Base-by-base conservation (phyloP, 2,888 invertebrate species). In the Tachina fera region DNA sequence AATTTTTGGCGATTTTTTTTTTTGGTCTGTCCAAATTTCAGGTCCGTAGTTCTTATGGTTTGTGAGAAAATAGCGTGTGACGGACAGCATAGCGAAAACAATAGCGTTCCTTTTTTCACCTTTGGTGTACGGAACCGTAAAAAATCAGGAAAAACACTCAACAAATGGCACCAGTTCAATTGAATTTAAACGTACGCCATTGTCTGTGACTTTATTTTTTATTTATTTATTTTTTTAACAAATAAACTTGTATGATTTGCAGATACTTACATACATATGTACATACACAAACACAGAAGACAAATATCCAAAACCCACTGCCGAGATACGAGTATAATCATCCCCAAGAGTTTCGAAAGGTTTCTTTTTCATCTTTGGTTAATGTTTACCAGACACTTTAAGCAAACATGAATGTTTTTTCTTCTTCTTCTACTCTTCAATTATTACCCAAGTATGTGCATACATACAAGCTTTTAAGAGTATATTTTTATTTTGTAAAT, bases 321-420 rank as follows among this genome's bases (percentile, higher is more conserved):
- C 39, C n/a, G n/a, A 22, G 6, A 51, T 22, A 47, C 49, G 68
- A 56, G 39, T 63, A 47, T 72, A 78, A 78, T 82, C 68, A 68
- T 82, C 71, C 65, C 76, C 85, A 82, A 72, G 60, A 78, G 72
- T 68, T 78, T 51, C 68, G 78, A 86, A 58, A 86, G 71, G 71
- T 79, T 86, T 83, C 65, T 71, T 65, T 45, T 72, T 70, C 63
- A 43, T 63, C 78, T 78, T 81, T 80, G 72, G 72, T 81, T 65
- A 79, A 83, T 83, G 71, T 83, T 76, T 56, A 41, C 71, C 78
- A 83, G 78, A 83, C 77, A 83, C 77, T 83, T 83, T 53, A 83
- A 60, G 63, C 67, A 83, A 83, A 83, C 77, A 83, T 72, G 53
- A 39, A 71, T 58, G 13, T 61, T 22, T 60, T 11, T 47, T 70